These are phyloP conservation scores for Microcebus jonahi DNA, from an alignment of 2,113 vertebrate species.

Conservation along the genomic window DNA sequence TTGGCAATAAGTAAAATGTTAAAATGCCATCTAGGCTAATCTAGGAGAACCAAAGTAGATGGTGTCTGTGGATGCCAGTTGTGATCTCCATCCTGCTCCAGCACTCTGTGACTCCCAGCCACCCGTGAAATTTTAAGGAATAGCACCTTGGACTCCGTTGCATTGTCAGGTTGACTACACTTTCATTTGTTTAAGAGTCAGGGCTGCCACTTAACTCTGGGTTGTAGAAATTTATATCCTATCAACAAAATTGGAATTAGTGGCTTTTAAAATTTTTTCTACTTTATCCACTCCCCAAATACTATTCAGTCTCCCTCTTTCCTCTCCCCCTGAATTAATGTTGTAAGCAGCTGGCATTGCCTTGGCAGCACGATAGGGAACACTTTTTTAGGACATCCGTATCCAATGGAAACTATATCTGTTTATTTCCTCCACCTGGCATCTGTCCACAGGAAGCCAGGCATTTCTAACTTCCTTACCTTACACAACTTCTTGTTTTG, in stretches of 20 bases:
- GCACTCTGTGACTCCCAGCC: not conserved
- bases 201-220: not conserved
- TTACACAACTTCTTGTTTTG: constrained; percentile 64
- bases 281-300: not conserved
- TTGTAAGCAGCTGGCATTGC: constrained; percentile 33
- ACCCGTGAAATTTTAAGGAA: not conserved
- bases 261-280: constrained; percentile 1
- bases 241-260: constrained; percentile 27
- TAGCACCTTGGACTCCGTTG: not conserved
- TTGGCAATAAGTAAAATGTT: not conserved
- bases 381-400: constrained; percentile 35
- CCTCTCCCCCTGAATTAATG: constrained; percentile 19
- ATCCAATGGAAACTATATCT: constrained; percentile 68
- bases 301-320: not conserved
- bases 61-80: not conserved
- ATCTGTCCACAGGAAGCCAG: constrained; percentile 63
- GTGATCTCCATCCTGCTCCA: not conserved
- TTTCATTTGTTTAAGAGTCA: constrained; percentile 23
- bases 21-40: not conserved
- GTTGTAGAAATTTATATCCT: not conserved
- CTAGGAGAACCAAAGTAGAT: constrained; percentile 7
- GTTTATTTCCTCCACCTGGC: constrained; percentile 72
- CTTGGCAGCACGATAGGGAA: constrained; percentile 62
- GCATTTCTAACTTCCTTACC: constrained; percentile 57
- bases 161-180: not conserved